Evolutionary conservation across 2,113 vertebrate species (phyloP).

Genomic region (Rhizomys pruinosus): DNA sequence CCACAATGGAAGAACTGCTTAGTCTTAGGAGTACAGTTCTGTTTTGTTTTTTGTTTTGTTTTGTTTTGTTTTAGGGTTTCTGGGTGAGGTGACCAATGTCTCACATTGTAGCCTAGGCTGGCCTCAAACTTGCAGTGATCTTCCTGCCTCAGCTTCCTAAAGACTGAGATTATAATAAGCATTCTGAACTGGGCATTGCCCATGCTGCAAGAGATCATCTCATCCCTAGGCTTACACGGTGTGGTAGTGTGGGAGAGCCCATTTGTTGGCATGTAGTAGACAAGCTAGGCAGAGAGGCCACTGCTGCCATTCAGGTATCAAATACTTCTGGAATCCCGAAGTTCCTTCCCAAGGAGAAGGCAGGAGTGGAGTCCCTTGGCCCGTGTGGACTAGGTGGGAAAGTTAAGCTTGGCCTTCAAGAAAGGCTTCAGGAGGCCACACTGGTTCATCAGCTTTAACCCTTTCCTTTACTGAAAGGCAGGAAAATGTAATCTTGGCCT

Average conservation of each 20-base stretch:
- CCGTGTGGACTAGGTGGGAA: neutral
- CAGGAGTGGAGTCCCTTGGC: neutral
- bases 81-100: neutral
- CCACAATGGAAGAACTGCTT: neutral
- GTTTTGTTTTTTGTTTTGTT: neutral
- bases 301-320: neutral
- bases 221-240: neutral
- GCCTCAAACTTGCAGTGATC: neutral
- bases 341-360: neutral
- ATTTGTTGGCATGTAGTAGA: neutral
- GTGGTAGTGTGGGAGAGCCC: neutral
- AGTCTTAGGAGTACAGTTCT: neutral
- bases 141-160: neutral
- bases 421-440: neutral
- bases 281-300: neutral
- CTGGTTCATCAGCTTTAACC: neutral
- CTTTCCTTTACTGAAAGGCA: slow-evolving; percentile 64
- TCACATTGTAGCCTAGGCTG: neutral
- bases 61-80: neutral
- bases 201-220: neutral
- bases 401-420: neutral
- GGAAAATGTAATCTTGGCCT: slow-evolving; percentile 69
- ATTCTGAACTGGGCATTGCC: neutral
- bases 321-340: neutral
- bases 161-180: neutral